These are phyloP conservation scores for Platysternon megacephalum DNA, from an alignment of 2,113 vertebrate genomes.

Conservation along the genomic window DNA sequence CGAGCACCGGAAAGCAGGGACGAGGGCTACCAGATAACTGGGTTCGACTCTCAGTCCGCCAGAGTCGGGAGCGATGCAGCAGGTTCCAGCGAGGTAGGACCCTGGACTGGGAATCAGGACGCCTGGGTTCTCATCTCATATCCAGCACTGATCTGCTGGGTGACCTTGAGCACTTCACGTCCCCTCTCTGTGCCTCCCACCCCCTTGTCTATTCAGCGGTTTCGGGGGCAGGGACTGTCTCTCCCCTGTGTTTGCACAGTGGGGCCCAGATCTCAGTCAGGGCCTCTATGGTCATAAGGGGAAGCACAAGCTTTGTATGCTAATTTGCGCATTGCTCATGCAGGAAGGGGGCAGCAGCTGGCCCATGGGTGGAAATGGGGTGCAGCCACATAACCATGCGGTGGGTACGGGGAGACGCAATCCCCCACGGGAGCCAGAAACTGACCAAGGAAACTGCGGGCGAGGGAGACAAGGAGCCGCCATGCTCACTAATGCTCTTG, in stretches of 20 bases:
- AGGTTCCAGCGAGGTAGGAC: not conserved
- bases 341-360: not conserved
- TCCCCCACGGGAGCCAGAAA: not conserved
- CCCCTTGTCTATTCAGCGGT: not conserved
- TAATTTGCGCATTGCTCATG: not conserved
- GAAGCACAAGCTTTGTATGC: not conserved
- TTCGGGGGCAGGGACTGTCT: not conserved
- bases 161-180: not conserved
- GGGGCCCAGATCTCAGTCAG: not conserved
- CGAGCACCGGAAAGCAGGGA: not conserved
- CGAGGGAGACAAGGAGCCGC: not conserved
- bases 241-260: not conserved
- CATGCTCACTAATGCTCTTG: not conserved
- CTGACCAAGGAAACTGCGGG: not conserved
- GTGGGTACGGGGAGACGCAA: not conserved
- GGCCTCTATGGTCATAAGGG: not conserved
- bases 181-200: not conserved
- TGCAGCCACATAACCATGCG: not conserved
- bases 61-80: not conserved
- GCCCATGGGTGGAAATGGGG: not conserved
- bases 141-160: not conserved
- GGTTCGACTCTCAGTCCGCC: not conserved
- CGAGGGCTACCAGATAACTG: not conserved
- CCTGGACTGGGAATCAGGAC: not conserved
- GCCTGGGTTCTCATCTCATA: not conserved